phyloP scores from a whole-genome alignment of 2,888 invertebrate species.

The Ormyrus nitidulus region DNA sequence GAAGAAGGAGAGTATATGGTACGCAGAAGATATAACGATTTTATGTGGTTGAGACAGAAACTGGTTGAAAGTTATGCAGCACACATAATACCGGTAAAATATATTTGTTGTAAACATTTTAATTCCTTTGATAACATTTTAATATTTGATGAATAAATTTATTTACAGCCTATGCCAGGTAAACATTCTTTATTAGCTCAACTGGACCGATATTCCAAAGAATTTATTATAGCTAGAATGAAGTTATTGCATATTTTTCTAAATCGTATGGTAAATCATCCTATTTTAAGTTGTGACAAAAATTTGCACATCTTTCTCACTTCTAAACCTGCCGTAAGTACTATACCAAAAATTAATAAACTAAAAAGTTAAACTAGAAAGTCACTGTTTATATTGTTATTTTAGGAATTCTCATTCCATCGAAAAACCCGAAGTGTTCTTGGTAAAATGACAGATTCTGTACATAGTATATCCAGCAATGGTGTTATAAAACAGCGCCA shows the following conservation, averaged over 20 bases:
- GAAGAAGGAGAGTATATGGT: conserved; percentile 81
- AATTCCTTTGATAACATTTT: conserved; percentile 35
- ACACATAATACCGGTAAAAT: conserved; percentile 82
- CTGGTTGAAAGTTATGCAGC: conserved; percentile 81
- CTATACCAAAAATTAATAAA: conserved; percentile 17
- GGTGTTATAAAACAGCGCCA: conserved; percentile 42
- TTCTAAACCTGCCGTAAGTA: conserved; percentile 80
- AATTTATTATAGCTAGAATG: conserved; percentile 83
- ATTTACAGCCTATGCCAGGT: conserved; percentile 81
- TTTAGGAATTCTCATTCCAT: conserved; percentile 80
- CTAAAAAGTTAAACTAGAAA: not conserved
- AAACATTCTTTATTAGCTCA: conserved; percentile 83
- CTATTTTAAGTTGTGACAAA: conserved; percentile 82
- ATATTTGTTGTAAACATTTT: conserved; percentile 1
- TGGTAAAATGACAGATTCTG: conserved; percentile 78
- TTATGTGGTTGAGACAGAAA: conserved; percentile 82
- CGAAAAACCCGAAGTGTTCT: conserved; percentile 79
- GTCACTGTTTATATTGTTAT: conserved; percentile 27
- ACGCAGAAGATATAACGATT: conserved; percentile 84
- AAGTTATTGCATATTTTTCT: conserved; percentile 82
- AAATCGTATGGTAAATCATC: conserved; percentile 82
- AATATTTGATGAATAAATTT: conserved; percentile 1
- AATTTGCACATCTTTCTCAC: conserved; percentile 82
- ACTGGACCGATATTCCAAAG: conserved; percentile 83
- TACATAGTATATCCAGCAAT: conserved; percentile 77